Conservation (phyloP, 2,113 vertebrate genomes). For the Grammomys dolichurus region DNA sequence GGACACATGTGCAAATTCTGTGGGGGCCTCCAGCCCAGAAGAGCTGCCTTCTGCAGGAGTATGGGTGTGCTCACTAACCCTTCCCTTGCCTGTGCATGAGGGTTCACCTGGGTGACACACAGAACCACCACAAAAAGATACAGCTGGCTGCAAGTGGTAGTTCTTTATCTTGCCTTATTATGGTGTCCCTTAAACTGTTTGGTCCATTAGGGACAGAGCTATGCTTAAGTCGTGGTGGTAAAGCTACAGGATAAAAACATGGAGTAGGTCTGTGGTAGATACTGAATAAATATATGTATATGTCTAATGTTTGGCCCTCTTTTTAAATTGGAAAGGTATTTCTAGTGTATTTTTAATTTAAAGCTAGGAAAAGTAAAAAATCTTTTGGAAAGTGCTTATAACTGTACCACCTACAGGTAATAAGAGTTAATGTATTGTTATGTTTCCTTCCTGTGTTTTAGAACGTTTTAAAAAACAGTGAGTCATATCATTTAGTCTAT, state of each 20-base stretch:
- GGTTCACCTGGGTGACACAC: neutral
- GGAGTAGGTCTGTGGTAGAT: neutral
- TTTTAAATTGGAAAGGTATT: conserved; percentile 36
- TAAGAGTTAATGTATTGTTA: conserved; percentile 12
- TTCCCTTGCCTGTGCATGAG: neutral
- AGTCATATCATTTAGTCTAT: conserved; percentile 35
- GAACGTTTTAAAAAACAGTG: conserved; percentile 40
- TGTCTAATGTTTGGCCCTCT: neutral
- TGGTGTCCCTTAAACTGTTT: neutral
- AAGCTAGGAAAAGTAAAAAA: conserved; percentile 26
- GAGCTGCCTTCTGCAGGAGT: neutral
- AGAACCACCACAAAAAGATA: neutral
- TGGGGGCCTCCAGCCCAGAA: neutral
- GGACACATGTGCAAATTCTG: neutral
- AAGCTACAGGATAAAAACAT: neutral
- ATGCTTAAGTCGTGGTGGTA: neutral
- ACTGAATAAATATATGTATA: neutral
- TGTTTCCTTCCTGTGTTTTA: conserved; percentile 40
- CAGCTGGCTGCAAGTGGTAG: neutral
- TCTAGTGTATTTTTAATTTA: neutral
- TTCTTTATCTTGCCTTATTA: neutral
- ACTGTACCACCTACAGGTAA: conserved; percentile 18
- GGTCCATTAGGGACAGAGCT: neutral
- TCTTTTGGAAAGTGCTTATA: conserved; percentile 20
- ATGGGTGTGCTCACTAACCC: neutral